Percentiles rank a stretch among this genome's conserved stretches.
Evolutionary conservation across 2,888 invertebrate genomes (phyloP).

Genomic region (Leucoma salicis): DNA sequence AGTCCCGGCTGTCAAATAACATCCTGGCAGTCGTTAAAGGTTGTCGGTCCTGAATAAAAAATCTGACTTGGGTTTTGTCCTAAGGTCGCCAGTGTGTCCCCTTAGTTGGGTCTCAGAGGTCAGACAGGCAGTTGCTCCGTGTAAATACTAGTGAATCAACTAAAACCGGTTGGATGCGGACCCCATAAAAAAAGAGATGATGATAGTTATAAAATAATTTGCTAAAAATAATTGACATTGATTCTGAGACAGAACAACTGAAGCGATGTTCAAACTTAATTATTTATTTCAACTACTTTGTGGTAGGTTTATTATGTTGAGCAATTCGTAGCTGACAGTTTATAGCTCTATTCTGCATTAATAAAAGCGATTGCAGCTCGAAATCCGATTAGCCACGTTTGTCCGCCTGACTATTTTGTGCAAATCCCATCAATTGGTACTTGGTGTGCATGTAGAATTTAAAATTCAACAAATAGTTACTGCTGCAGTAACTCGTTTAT

Average conservation of each 20-base stretch:
- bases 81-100: too few relatives aligned
- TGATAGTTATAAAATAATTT: too few relatives aligned
- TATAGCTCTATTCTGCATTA: slow-evolving; percentile 44
- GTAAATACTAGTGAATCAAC: too few relatives aligned
- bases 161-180: too few relatives aligned
- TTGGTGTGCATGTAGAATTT: slow-evolving; percentile 29
- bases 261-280: slow-evolving; percentile 14
- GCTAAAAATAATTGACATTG: too few relatives aligned
- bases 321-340: slow-evolving; percentile 29
- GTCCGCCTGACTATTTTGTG: slow-evolving; percentile 43
- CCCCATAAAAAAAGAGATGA: too few relatives aligned
- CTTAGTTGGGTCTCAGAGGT: too few relatives aligned
- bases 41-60: too few relatives aligned
- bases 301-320: slow-evolving; percentile 22
- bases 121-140: too few relatives aligned
- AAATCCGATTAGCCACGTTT: slow-evolving; percentile 50
- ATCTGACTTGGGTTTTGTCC: too few relatives aligned
- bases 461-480: slow-evolving; percentile 8
- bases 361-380: slow-evolving; percentile 46
- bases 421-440: slow-evolving; percentile 40
- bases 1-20: too few relatives aligned
- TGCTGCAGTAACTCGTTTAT: not conserved
- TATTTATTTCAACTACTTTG: slow-evolving; percentile 19
- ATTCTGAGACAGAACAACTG: slow-evolving; percentile 1
- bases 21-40: too few relatives aligned